Conservation (phyloP, 1,140 invertebrate species). For the Helicoverpa zea region DNA sequence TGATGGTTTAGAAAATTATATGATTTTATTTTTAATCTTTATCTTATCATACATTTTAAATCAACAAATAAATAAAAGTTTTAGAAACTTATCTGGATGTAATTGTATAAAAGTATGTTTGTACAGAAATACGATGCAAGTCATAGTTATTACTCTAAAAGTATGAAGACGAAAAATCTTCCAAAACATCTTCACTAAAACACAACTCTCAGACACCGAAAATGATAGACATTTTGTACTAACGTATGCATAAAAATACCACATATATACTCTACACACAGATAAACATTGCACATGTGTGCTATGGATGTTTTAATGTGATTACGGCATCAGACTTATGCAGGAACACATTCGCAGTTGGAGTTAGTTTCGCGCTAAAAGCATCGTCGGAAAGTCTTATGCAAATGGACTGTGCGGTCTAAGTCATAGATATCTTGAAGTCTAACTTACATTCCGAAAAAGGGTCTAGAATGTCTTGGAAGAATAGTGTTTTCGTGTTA, state of each 20-base stretch:
- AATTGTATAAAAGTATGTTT: too few species aligned
- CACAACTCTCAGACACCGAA: not conserved
- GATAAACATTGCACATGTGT: not conserved
- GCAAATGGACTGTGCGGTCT: constrained; percentile 27
- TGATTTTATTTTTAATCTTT: too few species aligned
- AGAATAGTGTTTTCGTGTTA: too few species aligned
- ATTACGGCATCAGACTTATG: constrained; percentile 32
- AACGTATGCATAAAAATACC: not conserved
- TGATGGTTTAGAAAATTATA: too few species aligned
- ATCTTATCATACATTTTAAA: too few species aligned
- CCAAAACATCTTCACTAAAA: not conserved
- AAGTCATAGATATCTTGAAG: not conserved
- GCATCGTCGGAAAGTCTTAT: constrained; percentile 39
- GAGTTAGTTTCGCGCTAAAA: constrained; percentile 41
- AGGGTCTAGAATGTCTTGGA: too few species aligned
- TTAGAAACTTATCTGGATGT: too few species aligned
- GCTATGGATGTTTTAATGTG: constrained; percentile 31
- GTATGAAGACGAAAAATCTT: not conserved
- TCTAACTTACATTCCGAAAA: too few species aligned
- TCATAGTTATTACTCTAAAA: not conserved
- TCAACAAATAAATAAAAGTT: too few species aligned
- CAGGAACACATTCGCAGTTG: constrained; percentile 1
- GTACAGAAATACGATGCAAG: too few species aligned
- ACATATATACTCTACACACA: not conserved
- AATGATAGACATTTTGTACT: not conserved